Evolutionary conservation across 2,113 vertebrate genomes (phyloP), one percentile per base, ranked within the genome.

Genomic region (Porphyrio hochstetteri): DNA sequence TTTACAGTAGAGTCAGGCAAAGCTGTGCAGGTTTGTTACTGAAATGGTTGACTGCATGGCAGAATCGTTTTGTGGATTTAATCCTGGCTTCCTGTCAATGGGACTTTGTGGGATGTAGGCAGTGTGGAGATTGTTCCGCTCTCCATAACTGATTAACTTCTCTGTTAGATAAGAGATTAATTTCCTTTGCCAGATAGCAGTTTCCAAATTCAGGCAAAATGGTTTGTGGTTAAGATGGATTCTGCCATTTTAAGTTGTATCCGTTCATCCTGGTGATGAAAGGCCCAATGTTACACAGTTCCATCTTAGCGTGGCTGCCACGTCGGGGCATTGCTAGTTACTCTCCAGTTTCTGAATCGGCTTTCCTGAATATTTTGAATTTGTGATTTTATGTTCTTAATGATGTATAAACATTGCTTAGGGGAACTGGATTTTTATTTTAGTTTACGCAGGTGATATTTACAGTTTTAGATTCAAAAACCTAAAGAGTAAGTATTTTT

Each of bases 221-320:
- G 0, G 3, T 10, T 13, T 31, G 16, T 1, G 3, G 21, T 76
- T 75, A 38, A 59, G 33, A 40, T 36, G 5, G 2, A 4, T 75
- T 70, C 12, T 67, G 27, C 55, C 18, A 10, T 92, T 89, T 88
- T 38, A 61, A 35, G 12, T 78, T 63, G 4, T 56, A 13, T 85
- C 18, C 4, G 0, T 82, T 70, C 15, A 13, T 75, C 20, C 7
- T 68, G 36, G 5, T 91, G 38, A 27, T 56, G 38, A 36, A 86
- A 52, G 13, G 33, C 74, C 17, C 68, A 29, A 21, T 36, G 13
- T 35, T 83, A 46, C 0, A 21, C 23, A 27, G 13, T 87, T 94
- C 60, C 28, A 11, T 33, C 23, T 61, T 44, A 28, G 46, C 20
- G 61, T 94, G 16, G 9, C 50, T 83, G 14, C 1, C 2, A 31